Evolutionary conservation across 2,797 vertebrate species (phyloP), one percentile per base, ranked within the genome.

Genomic region (Cynodonichthys magdalenae): DNA sequence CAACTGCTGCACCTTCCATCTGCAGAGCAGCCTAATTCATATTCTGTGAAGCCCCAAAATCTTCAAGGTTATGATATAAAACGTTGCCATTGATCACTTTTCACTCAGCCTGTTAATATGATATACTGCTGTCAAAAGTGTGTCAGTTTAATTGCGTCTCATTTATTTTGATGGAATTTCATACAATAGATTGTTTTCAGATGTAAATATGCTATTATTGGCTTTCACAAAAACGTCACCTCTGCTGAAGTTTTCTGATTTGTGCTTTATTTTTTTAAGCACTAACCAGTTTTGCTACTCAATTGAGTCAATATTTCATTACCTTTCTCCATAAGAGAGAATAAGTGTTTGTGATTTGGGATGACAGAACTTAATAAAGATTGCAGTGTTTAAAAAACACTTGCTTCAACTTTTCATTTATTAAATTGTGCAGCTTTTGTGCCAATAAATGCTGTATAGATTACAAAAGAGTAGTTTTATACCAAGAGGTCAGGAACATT

Each of bases 1-100:
- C 71, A 84, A 80, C 69, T 71, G 75, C 65, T 58, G 58, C 68
- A 63, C 65, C 64, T 82, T 76, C 77, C 81, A 81, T 89, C 82
- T 86, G 83, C 82, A 81, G 75, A 81, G 73, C 58, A 54, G 69
- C 63, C 75, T 75, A 55, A 81, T 84, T 83, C 67, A 53, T 53
- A 47, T 65, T 80, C 79, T 73, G 63, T 15, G 7, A 63, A 75
- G 76, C 69, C 63, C 73, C 24, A 61, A 72, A 87, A 75, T 71
- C 68, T 74, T 63, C 53, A 52, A 53, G 54, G 59, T 59, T 70
- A 66, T 57, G 64, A 67, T 24, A 69, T 24, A 71, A 50, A 79
- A 66, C 53, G 27, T 7, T 55, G 63, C 71, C 64, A 59, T 66
- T 45, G 63, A 83, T 83, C 71, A 56, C 71, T 70, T 72, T 80